Evolutionary conservation across 2,888 invertebrate genomes (phyloP).

Genomic region (Leptinotarsa rubiginosa): DNA sequence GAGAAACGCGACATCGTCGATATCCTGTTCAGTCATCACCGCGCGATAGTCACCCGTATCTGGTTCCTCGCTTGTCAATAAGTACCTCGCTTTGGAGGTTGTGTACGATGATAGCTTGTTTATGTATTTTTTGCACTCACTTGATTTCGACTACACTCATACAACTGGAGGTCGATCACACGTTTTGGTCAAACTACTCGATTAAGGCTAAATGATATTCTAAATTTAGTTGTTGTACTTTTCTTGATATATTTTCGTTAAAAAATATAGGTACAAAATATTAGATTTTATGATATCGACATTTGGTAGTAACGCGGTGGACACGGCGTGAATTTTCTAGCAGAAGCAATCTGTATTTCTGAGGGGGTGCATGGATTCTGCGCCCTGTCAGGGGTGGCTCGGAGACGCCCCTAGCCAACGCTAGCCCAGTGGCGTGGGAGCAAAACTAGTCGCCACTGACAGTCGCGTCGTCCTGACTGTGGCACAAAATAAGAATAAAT

Average conservation of each 20-base stretch:
- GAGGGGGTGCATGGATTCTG: slow-evolving; percentile 49
- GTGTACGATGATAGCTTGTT: slow-evolving; percentile 24
- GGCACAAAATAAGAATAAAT: too few relatives aligned
- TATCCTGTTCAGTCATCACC: slow-evolving; percentile 90
- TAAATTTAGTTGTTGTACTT: slow-evolving; percentile 51
- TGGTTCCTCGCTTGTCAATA: slow-evolving; percentile 23
- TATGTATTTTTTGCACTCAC: slow-evolving; percentile 40
- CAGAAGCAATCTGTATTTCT: slow-evolving; percentile 42
- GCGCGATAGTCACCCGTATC: slow-evolving; percentile 52
- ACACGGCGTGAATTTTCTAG: slow-evolving; percentile 47
- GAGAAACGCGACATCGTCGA: slow-evolving; percentile 92
- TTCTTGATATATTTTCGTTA: slow-evolving; percentile 53
- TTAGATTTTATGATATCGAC: slow-evolving; percentile 46
- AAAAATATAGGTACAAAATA: slow-evolving; percentile 46
- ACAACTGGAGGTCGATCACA: slow-evolving; percentile 49
- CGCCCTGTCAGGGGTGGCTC: slow-evolving; percentile 46
- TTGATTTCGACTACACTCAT: slow-evolving; percentile 29
- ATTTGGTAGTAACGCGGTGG: slow-evolving; percentile 48
- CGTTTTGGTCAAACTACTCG: slow-evolving; percentile 49
- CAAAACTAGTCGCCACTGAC: neutral
- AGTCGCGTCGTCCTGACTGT: too few relatives aligned
- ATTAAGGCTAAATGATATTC: slow-evolving; percentile 15
- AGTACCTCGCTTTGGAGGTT: slow-evolving; percentile 27
- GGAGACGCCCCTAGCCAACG: slow-evolving; percentile 48
- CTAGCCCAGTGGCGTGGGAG: slow-evolving; percentile 28